These are phyloP conservation scores for Hoplias malabaricus DNA, from an alignment of 2,113 vertebrate genomes.

Conservation along the genomic window DNA sequence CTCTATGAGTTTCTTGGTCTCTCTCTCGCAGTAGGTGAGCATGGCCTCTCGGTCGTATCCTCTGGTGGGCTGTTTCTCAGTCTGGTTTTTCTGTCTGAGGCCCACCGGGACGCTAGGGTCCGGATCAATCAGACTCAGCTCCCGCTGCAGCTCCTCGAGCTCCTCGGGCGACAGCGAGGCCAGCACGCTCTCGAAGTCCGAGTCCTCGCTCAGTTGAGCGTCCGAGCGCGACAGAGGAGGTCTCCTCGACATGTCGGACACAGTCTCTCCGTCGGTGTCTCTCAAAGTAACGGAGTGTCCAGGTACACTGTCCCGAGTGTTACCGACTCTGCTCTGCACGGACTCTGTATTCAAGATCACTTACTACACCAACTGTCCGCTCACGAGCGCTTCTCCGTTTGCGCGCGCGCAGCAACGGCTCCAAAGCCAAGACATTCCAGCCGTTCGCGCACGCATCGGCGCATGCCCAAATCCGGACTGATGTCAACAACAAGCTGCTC, in stretches of 20 bases:
- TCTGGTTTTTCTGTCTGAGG: constrained; percentile 70
- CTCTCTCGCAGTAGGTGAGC: constrained; percentile 74
- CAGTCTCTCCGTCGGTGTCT: too few relatives aligned
- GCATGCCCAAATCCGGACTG: background rate
- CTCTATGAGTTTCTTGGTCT: constrained; percentile 74
- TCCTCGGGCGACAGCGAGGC: constrained; percentile 83
- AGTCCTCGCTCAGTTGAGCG: constrained; percentile 79
- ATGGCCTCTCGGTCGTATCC: constrained; percentile 62
- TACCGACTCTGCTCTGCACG: too few relatives aligned
- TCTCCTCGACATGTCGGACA: constrained; percentile 75
- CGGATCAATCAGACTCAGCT: constrained; percentile 76
- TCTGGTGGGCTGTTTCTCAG: constrained; percentile 66
- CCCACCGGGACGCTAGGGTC: constrained; percentile 76
- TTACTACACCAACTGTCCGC: background rate
- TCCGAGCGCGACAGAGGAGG: too few relatives aligned
- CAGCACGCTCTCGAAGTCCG: constrained; percentile 81
- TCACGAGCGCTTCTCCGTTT: background rate
- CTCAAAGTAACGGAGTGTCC: too few relatives aligned
- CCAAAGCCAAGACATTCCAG: background rate
- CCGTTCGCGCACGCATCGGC: background rate
- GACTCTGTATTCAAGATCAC: too few relatives aligned
- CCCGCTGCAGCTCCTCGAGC: constrained; percentile 84
- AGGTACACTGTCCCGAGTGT: too few relatives aligned
- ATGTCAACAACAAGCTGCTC: background rate
- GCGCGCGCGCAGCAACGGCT: too few relatives aligned